These are phyloP conservation scores for Mola mola DNA, from an alignment of 2,113 vertebrate genomes.

Conservation along the genomic window DNA sequence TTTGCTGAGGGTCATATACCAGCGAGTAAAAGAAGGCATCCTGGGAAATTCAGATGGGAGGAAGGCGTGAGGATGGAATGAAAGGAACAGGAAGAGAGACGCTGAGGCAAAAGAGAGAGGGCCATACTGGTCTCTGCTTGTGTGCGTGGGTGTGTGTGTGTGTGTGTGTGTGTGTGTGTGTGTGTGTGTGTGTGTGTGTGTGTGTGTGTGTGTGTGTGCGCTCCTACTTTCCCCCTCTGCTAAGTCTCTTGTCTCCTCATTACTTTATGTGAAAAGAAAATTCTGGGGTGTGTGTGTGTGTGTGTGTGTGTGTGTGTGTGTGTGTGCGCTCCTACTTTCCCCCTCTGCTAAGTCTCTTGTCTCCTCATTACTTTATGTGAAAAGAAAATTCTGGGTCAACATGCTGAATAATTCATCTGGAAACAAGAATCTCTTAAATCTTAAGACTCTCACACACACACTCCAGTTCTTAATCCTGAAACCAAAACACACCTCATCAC, in stretches of 20 bases:
- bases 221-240: constrained; percentile 39
- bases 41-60: constrained; percentile 75
- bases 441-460: constrained; percentile 10
- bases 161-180: too few species aligned
- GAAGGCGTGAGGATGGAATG: constrained; percentile 20
- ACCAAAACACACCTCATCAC: constrained; percentile 27
- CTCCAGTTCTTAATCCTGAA: constrained; percentile 3
- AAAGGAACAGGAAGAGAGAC: constrained; percentile 41
- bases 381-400: constrained; percentile 82
- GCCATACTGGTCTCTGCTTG: too few species aligned
- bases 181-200: too few species aligned
- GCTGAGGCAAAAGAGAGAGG: constrained; percentile 21
- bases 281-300: too few species aligned
- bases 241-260: constrained; percentile 80
- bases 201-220: constrained; percentile 7
- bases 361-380: constrained; percentile 80
- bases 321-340: constrained; percentile 16
- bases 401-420: constrained; percentile 81
- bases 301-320: constrained; percentile 1
- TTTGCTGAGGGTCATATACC: constrained; percentile 98
- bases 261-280: constrained; percentile 78
- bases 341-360: constrained; percentile 69
- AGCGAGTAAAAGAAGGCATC: constrained; percentile 99
- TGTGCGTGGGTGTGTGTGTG: too few species aligned
- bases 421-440: constrained; percentile 62